Percentiles rank a stretch among this genome's conserved stretches.
Conservation (phyloP, 2,888 invertebrate species). For the Achlya flavicornis region DNA sequence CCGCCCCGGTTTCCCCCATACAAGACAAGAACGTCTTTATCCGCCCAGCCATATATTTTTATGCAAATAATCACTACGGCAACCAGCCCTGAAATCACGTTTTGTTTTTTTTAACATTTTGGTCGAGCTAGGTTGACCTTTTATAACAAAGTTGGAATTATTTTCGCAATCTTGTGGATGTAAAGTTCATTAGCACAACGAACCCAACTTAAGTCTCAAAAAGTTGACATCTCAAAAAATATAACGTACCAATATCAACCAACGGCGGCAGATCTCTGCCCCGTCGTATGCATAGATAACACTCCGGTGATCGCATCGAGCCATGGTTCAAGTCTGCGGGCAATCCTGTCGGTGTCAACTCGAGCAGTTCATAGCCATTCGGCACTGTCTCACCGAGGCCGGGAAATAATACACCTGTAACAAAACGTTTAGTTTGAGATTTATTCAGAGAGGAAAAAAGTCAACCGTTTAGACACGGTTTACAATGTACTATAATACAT, state of each 20-base stretch:
- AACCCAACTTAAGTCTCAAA: not conserved
- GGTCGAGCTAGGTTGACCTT: too few relatives aligned
- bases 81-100: too few relatives aligned
- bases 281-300: slow-evolving; percentile 95
- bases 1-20: too few relatives aligned
- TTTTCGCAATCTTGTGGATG: too few relatives aligned
- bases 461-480: not conserved
- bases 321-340: slow-evolving; percentile 99
- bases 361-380: slow-evolving; percentile 88
- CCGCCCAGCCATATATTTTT: too few relatives aligned
- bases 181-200: too few relatives aligned
- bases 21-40: too few relatives aligned
- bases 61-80: too few relatives aligned
- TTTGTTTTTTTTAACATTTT: too few relatives aligned
- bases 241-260: slow-evolving; percentile 96
- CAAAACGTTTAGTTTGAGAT: slow-evolving; percentile 27
- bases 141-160: too few relatives aligned
- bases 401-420: slow-evolving; percentile 87
- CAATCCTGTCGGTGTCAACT: slow-evolving; percentile 92
- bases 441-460: not conserved
- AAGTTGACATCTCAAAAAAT: not conserved
- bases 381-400: slow-evolving; percentile 93
- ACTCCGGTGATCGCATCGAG: slow-evolving; percentile 95
- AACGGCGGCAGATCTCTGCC: slow-evolving; percentile 98
- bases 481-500: too few relatives aligned